phyloP scores from a whole-genome alignment of 92 coral and sea anemone species.

The Siderastrea siderea region DNA sequence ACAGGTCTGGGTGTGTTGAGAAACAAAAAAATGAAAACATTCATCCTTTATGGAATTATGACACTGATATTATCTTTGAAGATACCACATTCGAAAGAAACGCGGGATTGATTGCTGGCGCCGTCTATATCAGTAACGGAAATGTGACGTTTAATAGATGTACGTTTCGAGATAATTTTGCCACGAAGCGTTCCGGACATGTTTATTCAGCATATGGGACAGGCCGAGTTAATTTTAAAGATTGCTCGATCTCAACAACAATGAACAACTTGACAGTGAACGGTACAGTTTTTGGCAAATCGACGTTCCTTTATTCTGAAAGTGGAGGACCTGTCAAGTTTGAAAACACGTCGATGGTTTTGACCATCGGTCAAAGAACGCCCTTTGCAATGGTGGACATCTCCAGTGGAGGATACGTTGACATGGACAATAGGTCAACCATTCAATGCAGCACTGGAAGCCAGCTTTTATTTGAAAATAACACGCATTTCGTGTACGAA shows the following conservation, averaged over 20 bases:
- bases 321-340: conserved; percentile 32
- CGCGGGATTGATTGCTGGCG: conserved; percentile 33
- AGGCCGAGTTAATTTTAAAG: conserved; percentile 27
- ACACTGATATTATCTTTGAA: conserved; percentile 32
- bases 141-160: conserved; percentile 19
- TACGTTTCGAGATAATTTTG: conserved; percentile 36
- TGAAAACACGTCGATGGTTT: conserved; percentile 36
- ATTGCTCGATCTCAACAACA: conserved; percentile 18
- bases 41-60: conserved; percentile 53
- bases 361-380: neutral
- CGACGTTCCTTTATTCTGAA: conserved; percentile 20
- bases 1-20: too few species aligned
- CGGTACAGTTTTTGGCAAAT: neutral
- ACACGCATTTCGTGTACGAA: conserved; percentile 20
- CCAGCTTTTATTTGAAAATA: conserved; percentile 25
- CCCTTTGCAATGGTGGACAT: conserved; percentile 11
- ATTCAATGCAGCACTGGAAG: conserved; percentile 33
- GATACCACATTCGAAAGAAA: conserved; percentile 32
- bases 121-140: conserved; percentile 29
- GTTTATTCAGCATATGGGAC: conserved; percentile 30
- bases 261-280: neutral
- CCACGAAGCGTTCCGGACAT: conserved; percentile 15
- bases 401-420: conserved; percentile 44
- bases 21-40: neutral
- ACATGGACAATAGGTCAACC: conserved; percentile 19